Evolutionary conservation across 2,113 vertebrate species (phyloP).

Genomic region (Syngnathoides biaculeatus): DNA sequence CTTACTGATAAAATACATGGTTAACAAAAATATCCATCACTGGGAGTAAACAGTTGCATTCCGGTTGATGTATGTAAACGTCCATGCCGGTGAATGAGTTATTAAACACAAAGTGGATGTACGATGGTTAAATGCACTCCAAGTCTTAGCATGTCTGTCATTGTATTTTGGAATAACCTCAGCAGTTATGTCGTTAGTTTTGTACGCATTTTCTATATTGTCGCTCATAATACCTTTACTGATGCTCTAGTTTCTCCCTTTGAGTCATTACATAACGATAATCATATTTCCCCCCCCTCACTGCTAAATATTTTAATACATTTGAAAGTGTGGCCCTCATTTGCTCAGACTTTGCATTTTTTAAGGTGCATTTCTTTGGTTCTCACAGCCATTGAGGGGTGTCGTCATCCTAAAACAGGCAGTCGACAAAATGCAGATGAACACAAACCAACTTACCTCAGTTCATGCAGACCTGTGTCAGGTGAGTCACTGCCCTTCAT

Average conservation of each 20-base stretch:
- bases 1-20: too few species aligned
- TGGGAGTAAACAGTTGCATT: too few species aligned
- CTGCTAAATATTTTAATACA: conserved; percentile 43
- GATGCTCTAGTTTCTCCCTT: neutral
- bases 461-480: conserved; percentile 98
- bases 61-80: too few species aligned
- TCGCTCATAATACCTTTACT: neutral
- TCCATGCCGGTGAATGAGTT: too few species aligned
- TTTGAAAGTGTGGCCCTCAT: conserved; percentile 17
- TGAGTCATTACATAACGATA: conserved; percentile 3
- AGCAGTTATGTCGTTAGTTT: neutral
- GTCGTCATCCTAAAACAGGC: conserved; percentile 96
- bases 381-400: conserved; percentile 88
- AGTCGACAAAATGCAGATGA: conserved; percentile 99
- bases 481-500: conserved; percentile 69
- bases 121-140: too few species aligned
- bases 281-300: neutral
- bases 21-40: too few species aligned
- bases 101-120: too few species aligned
- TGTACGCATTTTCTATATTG: neutral
- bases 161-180: neutral
- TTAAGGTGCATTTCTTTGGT: neutral
- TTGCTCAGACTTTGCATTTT: conserved; percentile 5
- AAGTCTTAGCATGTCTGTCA: too few species aligned
- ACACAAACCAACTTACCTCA: conserved; percentile 99